Conservation (phyloP, 2,888 invertebrate species). For the Lasioglossum marginatum region DNA sequence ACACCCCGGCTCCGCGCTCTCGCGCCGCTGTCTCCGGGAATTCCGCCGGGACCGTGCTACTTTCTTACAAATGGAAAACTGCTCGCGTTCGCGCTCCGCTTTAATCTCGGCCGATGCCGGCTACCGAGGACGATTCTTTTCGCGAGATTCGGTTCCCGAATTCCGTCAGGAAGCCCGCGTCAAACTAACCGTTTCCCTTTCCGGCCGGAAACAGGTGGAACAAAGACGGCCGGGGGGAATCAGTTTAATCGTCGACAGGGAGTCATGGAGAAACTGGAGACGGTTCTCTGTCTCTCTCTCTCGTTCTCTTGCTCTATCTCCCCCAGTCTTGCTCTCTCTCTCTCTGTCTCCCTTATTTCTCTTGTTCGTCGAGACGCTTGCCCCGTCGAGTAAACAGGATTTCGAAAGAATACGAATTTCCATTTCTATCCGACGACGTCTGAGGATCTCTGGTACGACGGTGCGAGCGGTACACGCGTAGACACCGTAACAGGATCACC, state of each 20-base stretch:
- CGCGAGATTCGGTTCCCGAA: conserved; percentile 2
- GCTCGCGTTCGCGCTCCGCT: conserved; percentile 62
- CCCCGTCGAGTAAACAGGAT: conserved; percentile 48
- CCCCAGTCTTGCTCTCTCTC: neutral
- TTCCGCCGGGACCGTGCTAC: conserved; percentile 71
- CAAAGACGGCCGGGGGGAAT: neutral
- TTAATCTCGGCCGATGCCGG: conserved; percentile 75
- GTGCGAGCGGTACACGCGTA: conserved; percentile 68
- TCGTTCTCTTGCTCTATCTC: neutral
- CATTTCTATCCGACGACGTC: conserved; percentile 59
- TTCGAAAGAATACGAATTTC: conserved; percentile 64
- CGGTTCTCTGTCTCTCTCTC: neutral
- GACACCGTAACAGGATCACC: conserved; percentile 76
- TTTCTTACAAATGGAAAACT: conserved; percentile 81
- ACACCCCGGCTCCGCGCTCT: conserved; percentile 5
- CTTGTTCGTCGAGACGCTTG: conserved; percentile 10
- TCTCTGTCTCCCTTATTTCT: neutral
- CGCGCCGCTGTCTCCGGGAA: conserved; percentile 54
- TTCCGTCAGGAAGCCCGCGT: neutral
- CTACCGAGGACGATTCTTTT: conserved; percentile 66
- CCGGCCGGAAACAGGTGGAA: neutral
- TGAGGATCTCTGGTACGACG: conserved; percentile 46
- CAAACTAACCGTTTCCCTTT: conserved; percentile 8
- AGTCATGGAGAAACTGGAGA: neutral
- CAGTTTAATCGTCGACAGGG: neutral